These are phyloP conservation scores for Trypoxylus dichotomus DNA, from an alignment of 1,140 invertebrate genomes.

Conservation along the genomic window DNA sequence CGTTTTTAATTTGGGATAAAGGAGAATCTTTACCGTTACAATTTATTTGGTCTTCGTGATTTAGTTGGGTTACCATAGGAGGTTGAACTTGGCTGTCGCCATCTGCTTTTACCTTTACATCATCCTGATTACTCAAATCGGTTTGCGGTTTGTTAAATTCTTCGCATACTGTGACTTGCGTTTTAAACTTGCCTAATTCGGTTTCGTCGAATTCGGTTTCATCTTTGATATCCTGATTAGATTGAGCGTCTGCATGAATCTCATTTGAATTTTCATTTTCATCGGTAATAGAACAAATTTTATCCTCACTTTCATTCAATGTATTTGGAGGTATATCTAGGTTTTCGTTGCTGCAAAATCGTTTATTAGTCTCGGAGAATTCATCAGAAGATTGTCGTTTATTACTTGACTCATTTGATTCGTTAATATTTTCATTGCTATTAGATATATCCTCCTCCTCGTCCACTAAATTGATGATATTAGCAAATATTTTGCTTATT, in stretches of 20 bases:
- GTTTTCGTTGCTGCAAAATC: not conserved
- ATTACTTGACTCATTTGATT: not conserved
- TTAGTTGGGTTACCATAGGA: not conserved
- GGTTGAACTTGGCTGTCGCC: not conserved
- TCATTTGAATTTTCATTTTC: not conserved
- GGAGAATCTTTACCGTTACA: not conserved
- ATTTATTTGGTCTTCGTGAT: not conserved
- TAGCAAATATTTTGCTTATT: not conserved
- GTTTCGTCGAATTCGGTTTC: not conserved
- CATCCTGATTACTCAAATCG: not conserved
- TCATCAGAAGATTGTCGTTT: not conserved
- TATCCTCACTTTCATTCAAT: not conserved
- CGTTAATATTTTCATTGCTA: not conserved
- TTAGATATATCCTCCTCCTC: not conserved
- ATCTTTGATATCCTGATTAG: not conserved
- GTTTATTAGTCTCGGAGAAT: not conserved
- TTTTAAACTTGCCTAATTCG: not conserved
- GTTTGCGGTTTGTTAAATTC: not conserved
- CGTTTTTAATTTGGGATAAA: not conserved
- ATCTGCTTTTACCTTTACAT: not conserved
- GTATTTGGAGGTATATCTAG: not conserved
- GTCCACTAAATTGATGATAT: not conserved
- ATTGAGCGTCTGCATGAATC: not conserved
- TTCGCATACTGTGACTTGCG: not conserved
- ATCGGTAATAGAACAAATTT: not conserved